Evolutionary conservation across 1,140 invertebrate species (phyloP), one percentile per base, ranked within the genome.

Genomic region (Acromyrmex echinatior): DNA sequence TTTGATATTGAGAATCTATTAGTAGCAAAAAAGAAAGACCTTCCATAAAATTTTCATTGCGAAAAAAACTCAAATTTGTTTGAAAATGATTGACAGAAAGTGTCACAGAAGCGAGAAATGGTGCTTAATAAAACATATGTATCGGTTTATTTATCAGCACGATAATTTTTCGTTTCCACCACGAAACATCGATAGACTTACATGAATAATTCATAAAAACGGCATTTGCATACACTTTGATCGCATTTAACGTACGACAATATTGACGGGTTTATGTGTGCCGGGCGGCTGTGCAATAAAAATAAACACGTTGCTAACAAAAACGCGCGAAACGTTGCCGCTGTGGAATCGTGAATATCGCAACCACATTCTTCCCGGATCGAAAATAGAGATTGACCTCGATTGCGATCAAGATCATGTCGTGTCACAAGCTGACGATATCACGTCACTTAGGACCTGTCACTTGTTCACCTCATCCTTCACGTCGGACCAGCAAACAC

Each of bases 371-470:
- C 60, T 74, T 71, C 70, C 62, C 86, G n/a, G 70, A 63, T 88
- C 81, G 80, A 88, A 92, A 89, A 92, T 91, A 91, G 76, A 87
- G 71, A 91, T 91, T 91, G 86, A 92, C 92, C 92, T 71, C 89
- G 74, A 91, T 92, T 86, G 66, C 73, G 60, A 81, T 79, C 68
- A 74, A 87, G 89, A 90, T 71, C 86, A 77, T 35, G 62, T 5
- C 51, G 35, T 70, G 49, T 78, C 74, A 77, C 51, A 77, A 81
- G 78, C 63, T 28, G 84, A 87, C 73, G 81, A 77, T 70, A 63
- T 45, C 65, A 73, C 81, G 70, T 89, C 86, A 85, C 60, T 53
- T 66, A 81, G 68, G 39, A 53, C 25, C 53, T 65, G 56, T 71
- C 85, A 70, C 65, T 86, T 25, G 51, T 79, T 86, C 53, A 18